phyloP scores from a whole-genome alignment of 1,140 invertebrate genomes.

The Amphibalanus amphitrite region DNA sequence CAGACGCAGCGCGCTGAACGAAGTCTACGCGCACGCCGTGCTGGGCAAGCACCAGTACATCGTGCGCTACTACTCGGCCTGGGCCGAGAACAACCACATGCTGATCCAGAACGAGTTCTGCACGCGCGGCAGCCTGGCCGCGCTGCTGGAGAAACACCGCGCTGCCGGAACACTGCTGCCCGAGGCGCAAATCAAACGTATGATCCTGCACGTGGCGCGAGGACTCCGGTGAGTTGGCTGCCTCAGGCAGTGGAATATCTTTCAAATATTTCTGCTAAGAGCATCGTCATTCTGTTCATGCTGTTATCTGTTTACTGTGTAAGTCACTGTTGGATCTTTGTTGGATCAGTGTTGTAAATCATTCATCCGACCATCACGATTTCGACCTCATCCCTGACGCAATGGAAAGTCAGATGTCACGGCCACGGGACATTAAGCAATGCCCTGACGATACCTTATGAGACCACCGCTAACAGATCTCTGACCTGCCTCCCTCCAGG shows the following conservation, averaged over 20 bases:
- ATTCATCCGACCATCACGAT: too few relatives aligned
- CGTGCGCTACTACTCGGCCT: constrained; percentile 43
- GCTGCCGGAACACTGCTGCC: constrained; percentile 27
- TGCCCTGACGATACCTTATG: too few relatives aligned
- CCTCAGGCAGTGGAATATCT: too few relatives aligned
- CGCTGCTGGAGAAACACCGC: constrained; percentile 35
- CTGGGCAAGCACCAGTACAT: constrained; percentile 32
- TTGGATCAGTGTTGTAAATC: too few relatives aligned
- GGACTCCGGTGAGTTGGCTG: constrained; percentile 31
- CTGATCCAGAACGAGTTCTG: constrained; percentile 79
- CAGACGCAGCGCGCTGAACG: constrained; percentile 63
- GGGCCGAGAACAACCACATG: constrained; percentile 70
- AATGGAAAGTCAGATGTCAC: too few relatives aligned
- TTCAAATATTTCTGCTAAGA: too few relatives aligned
- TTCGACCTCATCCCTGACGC: too few relatives aligned
- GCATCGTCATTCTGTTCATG: too few relatives aligned
- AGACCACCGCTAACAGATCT: constrained; percentile 1
- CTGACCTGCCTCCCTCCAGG: constrained; percentile 23
- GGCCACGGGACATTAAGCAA: too few relatives aligned
- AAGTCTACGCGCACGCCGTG: constrained; percentile 63
- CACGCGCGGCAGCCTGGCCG: constrained; percentile 65
- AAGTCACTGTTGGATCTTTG: too few relatives aligned
- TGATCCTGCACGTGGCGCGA: constrained; percentile 52
- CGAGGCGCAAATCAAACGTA: constrained; percentile 40
- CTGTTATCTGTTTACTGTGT: too few relatives aligned